phyloP scores from a whole-genome alignment of 1,140 invertebrate species.

The Camponotus pennsylvanicus region DNA sequence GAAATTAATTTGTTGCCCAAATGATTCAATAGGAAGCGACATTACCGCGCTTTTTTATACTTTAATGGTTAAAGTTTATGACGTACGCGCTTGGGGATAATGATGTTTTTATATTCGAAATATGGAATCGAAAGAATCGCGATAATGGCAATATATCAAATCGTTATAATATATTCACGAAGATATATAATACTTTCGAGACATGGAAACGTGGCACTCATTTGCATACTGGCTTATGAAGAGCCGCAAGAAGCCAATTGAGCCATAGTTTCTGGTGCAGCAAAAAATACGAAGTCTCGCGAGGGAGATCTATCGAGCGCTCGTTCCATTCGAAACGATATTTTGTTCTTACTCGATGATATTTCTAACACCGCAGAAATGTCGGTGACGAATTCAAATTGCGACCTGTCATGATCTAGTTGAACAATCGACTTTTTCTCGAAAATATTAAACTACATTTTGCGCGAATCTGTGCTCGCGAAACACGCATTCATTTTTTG shows the following conservation, averaged over 20 bases:
- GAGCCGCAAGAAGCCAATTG: slow-evolving; percentile 13
- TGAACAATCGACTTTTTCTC: slow-evolving; percentile 11
- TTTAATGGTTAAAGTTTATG: slow-evolving; percentile 17
- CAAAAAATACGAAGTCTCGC: slow-evolving; percentile 20
- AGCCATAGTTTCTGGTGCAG: neutral
- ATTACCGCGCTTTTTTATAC: neutral
- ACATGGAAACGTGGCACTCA: slow-evolving; percentile 28
- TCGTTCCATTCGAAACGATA: slow-evolving; percentile 11
- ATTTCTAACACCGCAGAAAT: neutral
- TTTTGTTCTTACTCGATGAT: neutral
- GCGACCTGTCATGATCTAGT: neutral
- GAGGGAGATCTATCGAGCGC: neutral
- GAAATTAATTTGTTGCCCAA: slow-evolving; percentile 10
- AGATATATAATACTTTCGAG: slow-evolving; percentile 23
- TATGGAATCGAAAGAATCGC: neutral
- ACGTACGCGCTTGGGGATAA: neutral
- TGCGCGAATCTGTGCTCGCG: neutral
- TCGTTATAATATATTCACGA: slow-evolving; percentile 28
- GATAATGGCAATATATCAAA: slow-evolving; percentile 54
- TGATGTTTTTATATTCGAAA: slow-evolving; percentile 12
- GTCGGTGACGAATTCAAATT: neutral
- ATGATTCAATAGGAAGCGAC: neutral
- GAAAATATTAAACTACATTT: neutral
- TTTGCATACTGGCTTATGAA: slow-evolving; percentile 57
- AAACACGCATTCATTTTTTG: slow-evolving; percentile 5